phyloP scores from a whole-genome alignment of 1,140 invertebrate genomes.

The Triops cancriformis region DNA sequence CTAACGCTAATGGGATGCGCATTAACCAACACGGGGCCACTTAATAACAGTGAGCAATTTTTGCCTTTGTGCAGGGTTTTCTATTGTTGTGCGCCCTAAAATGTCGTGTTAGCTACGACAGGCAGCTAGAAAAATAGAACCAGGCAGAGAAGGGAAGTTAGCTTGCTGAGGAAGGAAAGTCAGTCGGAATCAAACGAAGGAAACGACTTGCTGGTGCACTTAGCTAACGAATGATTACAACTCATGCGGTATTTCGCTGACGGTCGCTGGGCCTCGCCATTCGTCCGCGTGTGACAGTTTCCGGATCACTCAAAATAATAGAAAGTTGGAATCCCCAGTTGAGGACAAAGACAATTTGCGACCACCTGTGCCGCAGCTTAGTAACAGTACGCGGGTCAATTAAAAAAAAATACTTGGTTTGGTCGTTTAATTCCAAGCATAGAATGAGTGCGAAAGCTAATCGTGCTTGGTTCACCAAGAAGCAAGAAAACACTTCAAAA shows the following conservation, averaged over 20 bases:
- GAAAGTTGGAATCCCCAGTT: background rate
- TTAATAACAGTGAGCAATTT: background rate
- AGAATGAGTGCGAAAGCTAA: too few relatives aligned
- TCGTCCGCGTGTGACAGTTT: background rate
- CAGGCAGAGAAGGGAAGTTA: background rate
- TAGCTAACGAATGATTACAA: background rate
- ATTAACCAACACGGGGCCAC: background rate
- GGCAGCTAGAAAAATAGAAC: background rate
- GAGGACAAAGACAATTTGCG: background rate
- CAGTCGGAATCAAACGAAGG: background rate
- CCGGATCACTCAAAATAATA: background rate
- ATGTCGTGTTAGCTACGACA: conserved; percentile 4
- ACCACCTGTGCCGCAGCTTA: background rate
- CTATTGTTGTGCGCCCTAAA: background rate
- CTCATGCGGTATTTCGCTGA: background rate
- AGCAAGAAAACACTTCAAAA: background rate
- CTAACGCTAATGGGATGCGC: background rate
- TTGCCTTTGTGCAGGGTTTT: background rate
- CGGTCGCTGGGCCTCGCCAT: background rate
- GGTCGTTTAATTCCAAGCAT: too few relatives aligned
- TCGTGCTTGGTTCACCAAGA: background rate
- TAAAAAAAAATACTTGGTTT: too few relatives aligned
- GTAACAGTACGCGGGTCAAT: too few relatives aligned
- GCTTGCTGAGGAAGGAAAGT: background rate
- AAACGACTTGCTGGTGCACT: background rate